Evolutionary conservation across 2,888 invertebrate genomes (phyloP), one percentile per base, ranked within the genome.

Genomic region (Tachina grossa): DNA sequence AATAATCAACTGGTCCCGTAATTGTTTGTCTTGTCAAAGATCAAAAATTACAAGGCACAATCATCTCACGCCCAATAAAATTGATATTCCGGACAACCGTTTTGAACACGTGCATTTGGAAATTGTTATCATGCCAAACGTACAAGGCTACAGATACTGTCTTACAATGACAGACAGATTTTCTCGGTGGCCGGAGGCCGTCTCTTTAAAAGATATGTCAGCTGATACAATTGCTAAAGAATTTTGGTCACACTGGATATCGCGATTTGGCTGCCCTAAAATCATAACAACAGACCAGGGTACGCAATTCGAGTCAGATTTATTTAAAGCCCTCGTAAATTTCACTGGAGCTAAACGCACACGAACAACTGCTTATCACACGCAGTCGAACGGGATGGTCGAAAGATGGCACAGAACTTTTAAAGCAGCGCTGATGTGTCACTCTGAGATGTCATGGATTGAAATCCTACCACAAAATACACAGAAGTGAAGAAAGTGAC

Each of bases 21-120:
- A 13, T n/a, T 85, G 82, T 59, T 11, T 75, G n/a, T 13, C 45
- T 9, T 87, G 82, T 16, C 79, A 85, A 71, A 53, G 75, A 53
- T 61, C 66, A 1, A 82, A 79, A 41, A 63, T 79, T 2, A 55
- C 45, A 4, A 57, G 31, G 19, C 75, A 49, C 51, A 65, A 75
- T 22, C 57, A 53, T 68, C 22, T 47, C n/a, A 53, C 43, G 16
- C 63, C 63, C 0, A 51, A 66, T 47, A 76, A 66, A 13, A 76
- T 76, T 13, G 66, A 68, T 49, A n/a, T 68, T 9, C 72, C 81
- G 10, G 76, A 76, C 8, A 81, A 78, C 6, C 79, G 87, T 51
- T 87, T 93, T 86, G 84, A 88, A 2, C 92, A 92, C 82, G 88
- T 93, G 9, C 92, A 93, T 86, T 88, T 93, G 9, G 93, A 93